Evolutionary conservation across 2,113 vertebrate species (phyloP), one percentile per base, ranked within the genome.

Genomic region (Salminus brasiliensis): DNA sequence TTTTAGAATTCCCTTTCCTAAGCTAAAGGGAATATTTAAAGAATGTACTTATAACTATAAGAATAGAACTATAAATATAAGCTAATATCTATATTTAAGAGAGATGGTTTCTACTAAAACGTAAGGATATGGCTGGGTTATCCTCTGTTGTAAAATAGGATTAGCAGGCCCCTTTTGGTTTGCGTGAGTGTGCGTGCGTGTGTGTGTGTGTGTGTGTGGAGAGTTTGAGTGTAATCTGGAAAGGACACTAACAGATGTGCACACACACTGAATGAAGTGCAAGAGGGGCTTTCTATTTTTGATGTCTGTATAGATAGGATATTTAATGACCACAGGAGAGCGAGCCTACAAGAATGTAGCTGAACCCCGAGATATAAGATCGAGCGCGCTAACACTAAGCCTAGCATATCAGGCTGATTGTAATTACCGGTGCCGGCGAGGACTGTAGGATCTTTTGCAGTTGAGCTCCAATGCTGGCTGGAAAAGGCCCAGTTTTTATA

Each of bases 11-110:
- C 71, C 87, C 83, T 77, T 74, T 80, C 89, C 76, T 75, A 74
- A 81, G 57, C 85, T 80, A 83, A 88, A 89, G 88, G 88, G 90
- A 87, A 89, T 86, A 89, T 79, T 69, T 68, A 80, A 88, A 88
- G 90, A 93, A 92, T 92, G 90, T 92, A 93, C 91, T 91, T 91
- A 89, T 87, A 83, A 82, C 66, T 82, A 81, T 80, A 90, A 89
- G 87, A 83, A 87, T 88, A 88, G 88, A 69, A 90, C 85, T 85
- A 79, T 65, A 83, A 45, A 72, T 84, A 89, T 89, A 92, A 89
- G 89, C 88, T 91, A 85, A 90, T 87, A 88, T 89, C 87, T 88
- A 88, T 90, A 90, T 91, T 87, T 88, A 90, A 90, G 83, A 87
- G 72, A 87, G 62, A 78, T 87, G 85, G 88, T 88, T 88, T 91